Evolutionary conservation across 2,797 vertebrate species (phyloP), one percentile per base, ranked within the genome.

Genomic region (Cirrhinus molitorella): DNA sequence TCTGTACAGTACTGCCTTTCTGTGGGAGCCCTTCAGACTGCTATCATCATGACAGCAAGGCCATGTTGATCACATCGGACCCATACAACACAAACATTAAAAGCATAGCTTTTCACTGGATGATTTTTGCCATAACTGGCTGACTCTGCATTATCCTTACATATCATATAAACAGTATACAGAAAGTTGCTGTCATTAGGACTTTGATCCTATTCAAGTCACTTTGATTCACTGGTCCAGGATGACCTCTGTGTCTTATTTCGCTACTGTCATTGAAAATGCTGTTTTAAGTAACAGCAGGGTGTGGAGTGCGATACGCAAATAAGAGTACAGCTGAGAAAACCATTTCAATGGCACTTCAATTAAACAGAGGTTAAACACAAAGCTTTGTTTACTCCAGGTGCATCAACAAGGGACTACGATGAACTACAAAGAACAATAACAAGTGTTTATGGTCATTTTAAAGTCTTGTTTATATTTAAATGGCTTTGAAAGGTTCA

Each of bases 271-370:
- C 2, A n/a, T n/a, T 37, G 19, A 28, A 34, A 88, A 40, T 16
- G 43, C 80, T 85, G 85, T 88, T 85, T 75, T 83, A 77, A 79
- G 72, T 78, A 76, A 74, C 55, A 85, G 68, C 79, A 86, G 88
- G 84, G 75, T n/a, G 67, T 85, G 84, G 84, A 84, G 43, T 16
- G 51, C 31, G 73, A 59, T 31, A 53, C 25, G 57, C 21, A 81
- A 87, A 83, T 34, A 79, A 65, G n/a, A 43, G 40, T 25, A 34
- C 71, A 85, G 70, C 61, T 59, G 68, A 66, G 40, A 76, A 66
- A 74, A 28, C 59, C 31, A 53, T 59, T 75, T 72, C 28, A 47
- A 63, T 8, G 25, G 23, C 31, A 65, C 31, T 61, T 59, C 25
- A 19, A 19, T 74, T 49, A 81, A 73, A 72, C 55, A 73, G 10